Evolutionary conservation across 2,888 invertebrate genomes (phyloP).

Genomic region (Nomada flava): DNA sequence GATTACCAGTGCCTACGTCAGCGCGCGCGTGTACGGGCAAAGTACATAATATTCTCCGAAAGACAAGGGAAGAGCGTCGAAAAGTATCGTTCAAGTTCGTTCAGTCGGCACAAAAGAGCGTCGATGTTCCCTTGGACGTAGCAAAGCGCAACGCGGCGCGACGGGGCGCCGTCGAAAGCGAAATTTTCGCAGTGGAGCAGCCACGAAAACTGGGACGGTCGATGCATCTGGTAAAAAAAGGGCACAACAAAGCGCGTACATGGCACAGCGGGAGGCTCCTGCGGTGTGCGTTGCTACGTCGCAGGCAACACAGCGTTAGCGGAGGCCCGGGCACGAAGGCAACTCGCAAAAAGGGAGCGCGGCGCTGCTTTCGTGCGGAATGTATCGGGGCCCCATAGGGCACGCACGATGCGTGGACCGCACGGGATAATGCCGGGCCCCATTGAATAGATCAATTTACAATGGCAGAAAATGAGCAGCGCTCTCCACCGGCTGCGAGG

Average conservation of each 20-base stretch:
- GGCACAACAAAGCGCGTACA: conserved; percentile 80
- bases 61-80: not conserved
- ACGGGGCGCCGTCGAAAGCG: conserved; percentile 50
- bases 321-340: conserved; percentile 40
- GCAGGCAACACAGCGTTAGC: conserved; percentile 58
- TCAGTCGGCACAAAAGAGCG: conserved; percentile 26
- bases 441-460: conserved; percentile 84
- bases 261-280: conserved; percentile 77
- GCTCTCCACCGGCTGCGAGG: conserved; percentile 53
- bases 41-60: not conserved
- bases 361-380: conserved; percentile 52
- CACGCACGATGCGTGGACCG: conserved; percentile 72
- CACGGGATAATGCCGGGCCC: conserved; percentile 81
- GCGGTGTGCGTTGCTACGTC: conserved; percentile 71
- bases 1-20: not conserved
- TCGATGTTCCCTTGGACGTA: conserved; percentile 44
- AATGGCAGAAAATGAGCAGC: conserved; percentile 84
- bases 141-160: conserved; percentile 44
- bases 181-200: conserved; percentile 62
- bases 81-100: not conserved
- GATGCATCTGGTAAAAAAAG: conserved; percentile 74
- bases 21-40: too few species aligned
- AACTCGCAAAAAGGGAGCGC: conserved; percentile 51
- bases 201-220: conserved; percentile 65
- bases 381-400: conserved; percentile 74